Conservation (phyloP, 2,888 invertebrate genomes). For the Microchrysa polita region DNA sequence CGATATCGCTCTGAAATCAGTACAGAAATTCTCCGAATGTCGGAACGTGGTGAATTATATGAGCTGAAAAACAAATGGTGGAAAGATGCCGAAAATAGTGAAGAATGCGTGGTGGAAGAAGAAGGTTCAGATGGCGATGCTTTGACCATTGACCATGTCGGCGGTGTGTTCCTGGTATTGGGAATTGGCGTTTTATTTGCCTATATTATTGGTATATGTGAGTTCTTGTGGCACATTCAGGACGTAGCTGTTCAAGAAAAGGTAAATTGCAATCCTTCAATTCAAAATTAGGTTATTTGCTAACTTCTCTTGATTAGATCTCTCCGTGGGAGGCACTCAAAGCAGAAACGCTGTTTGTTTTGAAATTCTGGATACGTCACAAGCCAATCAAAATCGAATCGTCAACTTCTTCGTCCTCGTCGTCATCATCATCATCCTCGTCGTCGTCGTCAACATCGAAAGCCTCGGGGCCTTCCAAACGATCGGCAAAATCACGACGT, state of each 20-base stretch:
- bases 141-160: slow-evolving; percentile 71
- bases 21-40: slow-evolving; percentile 86
- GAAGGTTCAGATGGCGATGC: slow-evolving; percentile 52
- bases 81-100: slow-evolving; percentile 71
- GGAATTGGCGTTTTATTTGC: slow-evolving; percentile 75
- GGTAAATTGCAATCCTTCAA: too few species aligned
- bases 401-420: background rate
- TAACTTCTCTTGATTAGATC: slow-evolving; percentile 69
- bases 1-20: slow-evolving; percentile 83
- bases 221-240: slow-evolving; percentile 82
- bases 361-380: slow-evolving; percentile 77
- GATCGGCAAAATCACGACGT: slow-evolving; percentile 16
- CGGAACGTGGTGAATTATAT: slow-evolving; percentile 85
- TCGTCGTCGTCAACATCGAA: slow-evolving; percentile 13
- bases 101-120: background rate
- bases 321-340: slow-evolving; percentile 74
- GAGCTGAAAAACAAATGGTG: slow-evolving; percentile 92
- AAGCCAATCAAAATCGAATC: slow-evolving; percentile 69
- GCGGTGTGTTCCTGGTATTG: slow-evolving; percentile 86
- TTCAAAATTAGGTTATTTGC: too few species aligned
- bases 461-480: background rate
- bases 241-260: slow-evolving; percentile 77
- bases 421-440: slow-evolving; percentile 12
- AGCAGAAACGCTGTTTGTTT: slow-evolving; percentile 76
- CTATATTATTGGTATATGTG: slow-evolving; percentile 75